Base-by-base conservation (phyloP, 2,888 invertebrate species). In the Clistopyga incitator region DNA sequence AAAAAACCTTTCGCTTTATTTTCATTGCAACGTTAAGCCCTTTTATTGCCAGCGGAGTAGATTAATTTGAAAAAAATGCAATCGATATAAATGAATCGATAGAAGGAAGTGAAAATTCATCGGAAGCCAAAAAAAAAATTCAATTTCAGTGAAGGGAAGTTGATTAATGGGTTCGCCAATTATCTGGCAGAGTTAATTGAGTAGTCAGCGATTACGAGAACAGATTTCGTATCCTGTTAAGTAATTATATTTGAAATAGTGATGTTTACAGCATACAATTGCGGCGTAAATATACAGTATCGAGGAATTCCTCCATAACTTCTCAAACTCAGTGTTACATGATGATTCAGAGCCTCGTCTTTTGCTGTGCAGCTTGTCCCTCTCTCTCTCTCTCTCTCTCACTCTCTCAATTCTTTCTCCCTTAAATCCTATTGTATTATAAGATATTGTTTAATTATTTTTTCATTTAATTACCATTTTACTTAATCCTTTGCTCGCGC, bases 241-340 rank as follows among this genome's bases (percentile, higher is more conserved):
- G 78, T 81, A 84, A 90, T 89, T 85, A 90, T 90, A 90, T 90
- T 89, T 90, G 87, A 90, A 90, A 90, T 89, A 89, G 87, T 89
- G 87, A 90, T 89, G 89, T 90, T 90, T 90, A 90, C 90, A 90
- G 89, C 88, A 90, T 90, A 90, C 89, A 90, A 88, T 90, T 88
- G 89, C 88, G 88, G 87, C 87, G 88, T 86, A 86, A 87, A 88
- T 89, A 84, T 84, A 88, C 87, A 88, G 86, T 87, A 86, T 88
- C 84, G 88, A 89, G 87, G 84, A 89, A 86, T 88, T 87, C 84
- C 80, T 87, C 85, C 78, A 86, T 88, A 88, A 88, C 88, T 85
- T 86, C 84, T 47, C 54, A 80, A 81, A 84, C 61, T 81, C 78
- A 70, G 56, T 74, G 80, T 80, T 84, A 84, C 80, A 84, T 64